Evolutionary conservation across 2,113 vertebrate genomes (phyloP).

Genomic region (Tupaia tana): DNA sequence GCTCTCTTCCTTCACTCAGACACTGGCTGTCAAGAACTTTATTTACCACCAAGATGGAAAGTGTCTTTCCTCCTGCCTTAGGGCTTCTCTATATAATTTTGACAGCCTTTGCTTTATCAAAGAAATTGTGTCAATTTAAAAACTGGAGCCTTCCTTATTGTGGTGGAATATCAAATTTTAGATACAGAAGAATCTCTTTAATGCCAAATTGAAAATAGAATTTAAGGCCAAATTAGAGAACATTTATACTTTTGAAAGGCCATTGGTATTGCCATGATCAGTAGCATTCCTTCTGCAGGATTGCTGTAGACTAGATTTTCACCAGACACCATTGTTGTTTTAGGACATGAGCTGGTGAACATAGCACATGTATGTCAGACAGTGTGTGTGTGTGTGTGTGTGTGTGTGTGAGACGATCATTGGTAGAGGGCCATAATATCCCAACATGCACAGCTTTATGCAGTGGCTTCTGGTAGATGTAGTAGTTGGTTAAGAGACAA

Average conservation of each 20-base stretch:
- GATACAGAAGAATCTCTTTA: slow-evolving; percentile 56
- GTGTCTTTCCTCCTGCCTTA: slow-evolving; percentile 73
- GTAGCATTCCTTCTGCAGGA: not conserved
- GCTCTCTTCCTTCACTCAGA: slow-evolving; percentile 63
- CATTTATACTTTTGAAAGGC: slow-evolving; percentile 63
- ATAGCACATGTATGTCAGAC: not conserved
- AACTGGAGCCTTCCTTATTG: slow-evolving; percentile 74
- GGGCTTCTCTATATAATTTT: slow-evolving; percentile 77
- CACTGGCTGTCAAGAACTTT: slow-evolving; percentile 74
- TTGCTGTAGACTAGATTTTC: slow-evolving; percentile 17
- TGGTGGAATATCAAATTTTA: slow-evolving; percentile 77
- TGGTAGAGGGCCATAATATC: not conserved
- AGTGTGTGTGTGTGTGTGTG: not conserved
- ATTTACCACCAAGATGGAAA: slow-evolving; percentile 81
- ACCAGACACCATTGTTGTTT: not conserved
- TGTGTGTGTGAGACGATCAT: not conserved
- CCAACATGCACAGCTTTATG: not conserved
- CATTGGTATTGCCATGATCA: slow-evolving; percentile 45
- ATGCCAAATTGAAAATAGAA: slow-evolving; percentile 69
- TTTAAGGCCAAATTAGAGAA: slow-evolving; percentile 70
- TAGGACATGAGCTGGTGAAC: not conserved
- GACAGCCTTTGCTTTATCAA: slow-evolving; percentile 82
- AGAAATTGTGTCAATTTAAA: slow-evolving; percentile 82
- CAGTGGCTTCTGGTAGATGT: not conserved
- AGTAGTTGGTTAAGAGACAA: not conserved